phyloP scores from a whole-genome alignment of 2,888 invertebrate genomes.

The Andrena bicolor region DNA sequence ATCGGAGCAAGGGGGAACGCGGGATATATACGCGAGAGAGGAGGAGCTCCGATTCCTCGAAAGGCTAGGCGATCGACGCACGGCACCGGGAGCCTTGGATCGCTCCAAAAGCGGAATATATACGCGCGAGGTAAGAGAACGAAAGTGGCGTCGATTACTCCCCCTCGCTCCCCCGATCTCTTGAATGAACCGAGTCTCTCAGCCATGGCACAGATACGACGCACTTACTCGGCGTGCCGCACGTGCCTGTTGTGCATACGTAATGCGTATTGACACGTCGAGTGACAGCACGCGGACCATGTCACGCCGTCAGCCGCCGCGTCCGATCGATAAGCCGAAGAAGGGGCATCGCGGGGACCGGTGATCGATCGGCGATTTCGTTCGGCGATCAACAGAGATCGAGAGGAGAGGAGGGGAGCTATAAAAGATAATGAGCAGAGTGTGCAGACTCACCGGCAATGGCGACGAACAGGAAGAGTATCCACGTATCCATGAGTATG shows the following conservation, averaged over 20 bases:
- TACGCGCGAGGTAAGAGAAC: slow-evolving; percentile 48
- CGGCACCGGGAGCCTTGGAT: slow-evolving; percentile 32
- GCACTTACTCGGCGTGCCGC: slow-evolving; percentile 67
- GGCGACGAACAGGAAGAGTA: slow-evolving; percentile 77
- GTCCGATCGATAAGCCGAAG: slow-evolving; percentile 50
- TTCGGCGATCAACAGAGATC: slow-evolving; percentile 1
- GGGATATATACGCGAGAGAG: neutral
- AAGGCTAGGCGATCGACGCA: slow-evolving; percentile 16
- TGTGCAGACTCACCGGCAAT: slow-evolving; percentile 75
- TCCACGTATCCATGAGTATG: slow-evolving; percentile 78
- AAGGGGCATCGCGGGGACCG: neutral
- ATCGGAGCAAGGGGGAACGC: slow-evolving; percentile 2
- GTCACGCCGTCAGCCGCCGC: slow-evolving; percentile 46
- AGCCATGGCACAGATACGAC: slow-evolving; percentile 63
- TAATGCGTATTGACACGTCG: slow-evolving; percentile 67
- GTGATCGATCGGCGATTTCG: slow-evolving; percentile 18
- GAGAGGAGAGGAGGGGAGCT: too few relatives aligned
- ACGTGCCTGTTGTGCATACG: slow-evolving; percentile 74
- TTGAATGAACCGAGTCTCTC: slow-evolving; percentile 68
- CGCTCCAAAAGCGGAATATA: slow-evolving; percentile 52
- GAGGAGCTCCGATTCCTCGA: slow-evolving; percentile 38
- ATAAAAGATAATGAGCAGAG: neutral
- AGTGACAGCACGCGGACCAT: slow-evolving; percentile 61
- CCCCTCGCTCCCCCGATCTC: slow-evolving; percentile 27
- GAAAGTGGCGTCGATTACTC: slow-evolving; percentile 51